Evolutionary conservation across 2,113 vertebrate genomes (phyloP).

Genomic region (Orycteropus afer): DNA sequence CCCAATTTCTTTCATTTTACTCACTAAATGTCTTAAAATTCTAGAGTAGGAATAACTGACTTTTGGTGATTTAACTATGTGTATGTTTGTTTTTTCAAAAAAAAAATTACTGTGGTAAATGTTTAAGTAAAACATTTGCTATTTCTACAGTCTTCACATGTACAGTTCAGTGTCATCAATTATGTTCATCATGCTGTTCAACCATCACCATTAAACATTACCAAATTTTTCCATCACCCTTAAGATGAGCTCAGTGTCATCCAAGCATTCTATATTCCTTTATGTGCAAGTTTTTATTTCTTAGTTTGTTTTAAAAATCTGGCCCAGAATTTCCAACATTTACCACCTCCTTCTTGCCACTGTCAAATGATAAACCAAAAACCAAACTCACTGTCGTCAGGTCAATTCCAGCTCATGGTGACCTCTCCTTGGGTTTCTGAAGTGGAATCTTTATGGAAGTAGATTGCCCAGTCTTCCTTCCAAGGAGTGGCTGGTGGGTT

Average conservation of each 20-base stretch:
- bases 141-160: not conserved
- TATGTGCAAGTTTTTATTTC: not conserved
- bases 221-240: not conserved
- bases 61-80: rapidly evolving
- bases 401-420: too few species aligned
- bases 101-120: not conserved
- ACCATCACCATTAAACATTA: not conserved
- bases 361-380: not conserved
- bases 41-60: rapidly evolving
- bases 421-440: too few species aligned
- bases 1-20: too few species aligned
- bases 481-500: too few species aligned
- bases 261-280: not conserved
- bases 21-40: rapidly evolving
- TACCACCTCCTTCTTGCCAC: rapidly evolving
- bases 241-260: not conserved
- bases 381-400: too few species aligned
- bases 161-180: too few species aligned
- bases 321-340: too few species aligned
- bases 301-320: not conserved
- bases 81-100: not conserved
- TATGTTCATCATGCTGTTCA: too few species aligned
- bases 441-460: too few species aligned
- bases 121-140: not conserved
- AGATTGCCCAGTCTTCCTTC: too few species aligned